These are phyloP conservation scores for Melolontha melolontha DNA, from an alignment of 2,888 invertebrate species.

Conservation along the genomic window DNA sequence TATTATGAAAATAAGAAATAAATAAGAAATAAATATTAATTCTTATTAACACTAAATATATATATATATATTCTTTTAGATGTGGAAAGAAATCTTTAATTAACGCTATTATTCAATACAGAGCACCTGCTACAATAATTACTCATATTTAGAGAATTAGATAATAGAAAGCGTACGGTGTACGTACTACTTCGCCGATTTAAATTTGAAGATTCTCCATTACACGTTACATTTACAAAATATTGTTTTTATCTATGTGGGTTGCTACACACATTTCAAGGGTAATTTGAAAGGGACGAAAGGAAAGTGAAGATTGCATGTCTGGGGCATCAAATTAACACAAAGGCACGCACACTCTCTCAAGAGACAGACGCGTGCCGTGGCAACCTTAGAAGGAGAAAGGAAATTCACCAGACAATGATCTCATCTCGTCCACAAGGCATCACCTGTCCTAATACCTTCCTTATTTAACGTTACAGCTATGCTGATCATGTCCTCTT, in stretches of 20 bases:
- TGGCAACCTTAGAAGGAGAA: constrained; percentile 60
- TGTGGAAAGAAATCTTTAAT: constrained; percentile 19
- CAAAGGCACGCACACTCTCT: constrained; percentile 44
- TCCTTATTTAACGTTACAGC: constrained; percentile 44
- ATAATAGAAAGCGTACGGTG: background rate
- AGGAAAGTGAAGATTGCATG: constrained; percentile 50
- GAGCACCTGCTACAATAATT: constrained; percentile 31
- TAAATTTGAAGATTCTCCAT: background rate
- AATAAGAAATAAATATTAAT: no score
- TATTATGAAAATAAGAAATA: no score
- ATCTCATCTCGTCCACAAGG: constrained; percentile 49
- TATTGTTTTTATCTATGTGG: constrained; percentile 8
- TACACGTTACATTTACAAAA: background rate
- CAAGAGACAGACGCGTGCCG: constrained; percentile 59
- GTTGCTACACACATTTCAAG: background rate
- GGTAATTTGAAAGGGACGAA: constrained; percentile 37
- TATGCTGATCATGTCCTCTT: constrained; percentile 3
- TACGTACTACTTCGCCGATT: background rate
- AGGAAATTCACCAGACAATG: constrained; percentile 54
- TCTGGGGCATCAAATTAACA: constrained; percentile 51
- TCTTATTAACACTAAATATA: no score
- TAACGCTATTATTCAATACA: constrained; percentile 15
- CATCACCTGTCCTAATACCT: constrained; percentile 54
- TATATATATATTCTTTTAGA: constrained; percentile 11
- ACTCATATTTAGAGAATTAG: constrained; percentile 26